Conservation (phyloP, 1,140 invertebrate species). For the Papilio xuthus region DNA sequence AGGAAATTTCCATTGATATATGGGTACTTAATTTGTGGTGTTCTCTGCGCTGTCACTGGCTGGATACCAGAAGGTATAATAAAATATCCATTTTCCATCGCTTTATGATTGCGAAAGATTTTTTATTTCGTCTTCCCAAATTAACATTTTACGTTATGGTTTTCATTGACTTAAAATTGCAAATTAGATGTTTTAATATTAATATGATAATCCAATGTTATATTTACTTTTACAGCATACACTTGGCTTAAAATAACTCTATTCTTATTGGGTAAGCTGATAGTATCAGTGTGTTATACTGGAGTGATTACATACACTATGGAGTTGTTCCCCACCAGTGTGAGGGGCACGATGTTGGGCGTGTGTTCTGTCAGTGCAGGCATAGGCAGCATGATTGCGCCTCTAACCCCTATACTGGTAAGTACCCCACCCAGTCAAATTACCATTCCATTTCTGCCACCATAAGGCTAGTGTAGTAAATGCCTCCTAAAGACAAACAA, state of each 20-base stretch:
- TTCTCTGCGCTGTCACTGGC: conserved; percentile 52
- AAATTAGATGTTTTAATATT: no score
- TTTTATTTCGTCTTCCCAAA: no score
- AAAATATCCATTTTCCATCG: not conserved
- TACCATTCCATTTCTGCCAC: no score
- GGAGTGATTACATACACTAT: conserved; percentile 86
- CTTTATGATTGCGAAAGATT: no score
- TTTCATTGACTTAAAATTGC: no score
- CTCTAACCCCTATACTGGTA: conserved; percentile 86
- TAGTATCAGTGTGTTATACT: conserved; percentile 85
- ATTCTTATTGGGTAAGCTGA: conserved; percentile 88
- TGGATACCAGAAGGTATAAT: conserved; percentile 56
- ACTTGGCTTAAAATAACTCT: conserved; percentile 75
- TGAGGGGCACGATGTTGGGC: conserved; percentile 85
- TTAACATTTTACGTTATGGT: no score
- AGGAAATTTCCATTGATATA: conserved; percentile 82
- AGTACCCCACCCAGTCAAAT: conserved; percentile 43
- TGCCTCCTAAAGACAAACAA: no score
- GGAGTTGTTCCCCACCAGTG: conserved; percentile 87
- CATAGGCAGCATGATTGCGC: conserved; percentile 87
- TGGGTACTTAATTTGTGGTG: conserved; percentile 82
- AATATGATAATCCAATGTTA: not conserved
- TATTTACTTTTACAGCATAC: conserved; percentile 46
- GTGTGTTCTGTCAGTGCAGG: conserved; percentile 86
- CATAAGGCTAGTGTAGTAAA: no score